Evolutionary conservation across 2,888 invertebrate genomes (phyloP).

Genomic region (Junonia oenone): DNA sequence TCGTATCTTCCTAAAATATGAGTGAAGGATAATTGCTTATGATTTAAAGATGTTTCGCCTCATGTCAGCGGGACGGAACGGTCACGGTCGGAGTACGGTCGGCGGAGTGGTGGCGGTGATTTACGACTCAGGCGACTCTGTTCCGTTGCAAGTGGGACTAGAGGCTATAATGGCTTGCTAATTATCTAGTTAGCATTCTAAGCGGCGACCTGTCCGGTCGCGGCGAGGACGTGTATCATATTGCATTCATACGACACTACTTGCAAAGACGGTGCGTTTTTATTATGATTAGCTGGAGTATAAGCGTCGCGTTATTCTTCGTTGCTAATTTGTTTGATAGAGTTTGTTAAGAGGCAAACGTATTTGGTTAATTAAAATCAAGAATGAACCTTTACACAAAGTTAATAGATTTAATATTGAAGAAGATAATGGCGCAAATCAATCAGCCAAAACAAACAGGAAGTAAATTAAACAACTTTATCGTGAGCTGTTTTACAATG

Average conservation of each 20-base stretch:
- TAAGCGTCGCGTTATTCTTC: background rate
- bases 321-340: background rate
- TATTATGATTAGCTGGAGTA: background rate
- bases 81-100: conserved; percentile 22
- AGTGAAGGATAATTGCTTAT: conserved; percentile 10
- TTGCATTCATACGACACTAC: background rate
- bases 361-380: too few relatives aligned
- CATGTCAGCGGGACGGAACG: conserved; percentile 19
- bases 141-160: background rate
- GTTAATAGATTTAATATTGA: background rate
- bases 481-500: background rate
- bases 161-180: background rate
- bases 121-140: background rate
- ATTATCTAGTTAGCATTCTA: background rate
- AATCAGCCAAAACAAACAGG: background rate
- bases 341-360: background rate
- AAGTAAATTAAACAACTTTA: background rate
- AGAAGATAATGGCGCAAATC: background rate
- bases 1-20: background rate
- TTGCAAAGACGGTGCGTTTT: background rate
- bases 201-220: background rate
- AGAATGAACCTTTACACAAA: too few relatives aligned
- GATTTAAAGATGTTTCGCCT: conserved; percentile 20
- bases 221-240: background rate
- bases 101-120: background rate